Base-by-base conservation (phyloP, 2,113 vertebrate genomes). In the Stomatorhinus ivindoensis region DNA sequence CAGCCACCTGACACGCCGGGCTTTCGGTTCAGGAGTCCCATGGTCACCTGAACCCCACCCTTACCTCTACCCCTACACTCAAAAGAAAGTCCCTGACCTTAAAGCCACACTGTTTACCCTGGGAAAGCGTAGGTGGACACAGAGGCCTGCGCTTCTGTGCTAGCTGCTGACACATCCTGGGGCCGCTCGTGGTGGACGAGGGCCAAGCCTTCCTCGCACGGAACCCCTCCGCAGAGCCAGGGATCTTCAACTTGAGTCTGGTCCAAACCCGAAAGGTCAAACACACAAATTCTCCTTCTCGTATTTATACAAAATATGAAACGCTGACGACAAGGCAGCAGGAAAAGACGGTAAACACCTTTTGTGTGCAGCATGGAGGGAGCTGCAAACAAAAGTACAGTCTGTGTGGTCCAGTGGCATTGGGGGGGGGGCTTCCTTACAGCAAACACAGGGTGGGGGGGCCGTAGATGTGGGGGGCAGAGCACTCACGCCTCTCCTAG, bases 371-470 rank as follows among this genome's bases (percentile, higher is more conserved):
- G 91, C 91, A 46, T 69, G 90, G 92, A 90, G 91, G 92, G 93
- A 19, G 35, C 35, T 44, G 39, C 21, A 42, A 94, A 91, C 90
- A 94, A 93, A 94, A 89, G 80, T 53, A 58, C 94, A 91, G 73
- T 93, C 92, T 96, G 95, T 96, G 96, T 96, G 96, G 96, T 96
- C 96, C 92, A 83, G 92, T 94, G 93, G 91, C 94, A 94, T 94
- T 93, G 84, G 51, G 92, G 91, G 90, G 87, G 58, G 61, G 90
- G 89, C 50, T 91, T 91, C 69, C 85, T 83, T 93, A 92, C 90
- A 90, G 92, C 91, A 93, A 93, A 93, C 90, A 51, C 46, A 39
- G 76, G 69, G 88, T 35, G 91, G 90, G 94, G 89, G 92, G 88
- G 88, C 61, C 61, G 0, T 31, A 27, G 10, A n/a, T 31, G 61